Evolutionary conservation across 1,140 invertebrate genomes (phyloP).

Genomic region (Anastatus disparis): DNA sequence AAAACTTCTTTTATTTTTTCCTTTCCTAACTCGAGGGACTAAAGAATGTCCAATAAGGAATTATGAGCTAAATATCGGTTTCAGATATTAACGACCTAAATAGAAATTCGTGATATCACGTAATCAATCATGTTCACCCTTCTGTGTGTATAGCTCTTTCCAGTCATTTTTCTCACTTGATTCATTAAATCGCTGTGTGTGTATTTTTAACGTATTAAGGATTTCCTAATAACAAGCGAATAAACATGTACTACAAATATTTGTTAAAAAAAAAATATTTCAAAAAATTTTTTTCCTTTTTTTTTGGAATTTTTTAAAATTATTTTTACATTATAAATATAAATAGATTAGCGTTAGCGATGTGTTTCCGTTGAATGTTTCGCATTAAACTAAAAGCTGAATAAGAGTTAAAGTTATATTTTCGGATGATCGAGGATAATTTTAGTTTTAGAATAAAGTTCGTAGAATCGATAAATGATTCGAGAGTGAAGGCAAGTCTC

Average conservation of each 20-base stretch:
- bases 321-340: background rate
- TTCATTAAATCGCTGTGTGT: constrained; percentile 11
- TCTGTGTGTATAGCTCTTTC: too few relatives aligned
- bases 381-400: background rate
- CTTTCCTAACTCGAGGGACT: background rate
- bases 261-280: too few relatives aligned
- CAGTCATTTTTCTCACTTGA: background rate
- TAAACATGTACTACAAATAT: too few relatives aligned
- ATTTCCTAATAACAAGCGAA: background rate
- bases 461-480: constrained; percentile 33
- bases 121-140: constrained; percentile 26
- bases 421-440: constrained; percentile 8
- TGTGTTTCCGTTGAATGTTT: background rate
- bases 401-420: background rate
- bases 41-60: constrained; percentile 10
- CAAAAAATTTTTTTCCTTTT: too few relatives aligned
- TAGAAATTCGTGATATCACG: constrained; percentile 17
- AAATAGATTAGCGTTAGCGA: background rate
- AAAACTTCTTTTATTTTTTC: too few relatives aligned
- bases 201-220: background rate
- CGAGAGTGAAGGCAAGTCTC: constrained; percentile 6
- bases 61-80: background rate
- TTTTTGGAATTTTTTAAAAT: background rate
- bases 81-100: constrained; percentile 20
- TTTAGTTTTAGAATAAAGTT: constrained; percentile 22